Conservation (phyloP, 1,140 invertebrate species). For the Fopius arisanus region DNA sequence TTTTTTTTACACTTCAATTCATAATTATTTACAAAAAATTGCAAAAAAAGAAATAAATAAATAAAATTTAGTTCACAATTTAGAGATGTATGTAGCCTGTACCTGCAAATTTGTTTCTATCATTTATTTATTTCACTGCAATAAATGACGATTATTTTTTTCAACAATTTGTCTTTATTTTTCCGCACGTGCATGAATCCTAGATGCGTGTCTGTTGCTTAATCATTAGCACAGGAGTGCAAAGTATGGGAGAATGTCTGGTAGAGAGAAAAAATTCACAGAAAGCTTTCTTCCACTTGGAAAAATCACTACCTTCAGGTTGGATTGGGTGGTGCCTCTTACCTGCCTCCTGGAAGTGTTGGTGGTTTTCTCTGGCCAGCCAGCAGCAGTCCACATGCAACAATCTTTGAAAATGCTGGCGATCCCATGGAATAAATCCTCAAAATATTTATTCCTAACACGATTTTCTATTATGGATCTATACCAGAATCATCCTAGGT, state of each 20-base stretch:
- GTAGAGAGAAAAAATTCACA: background rate
- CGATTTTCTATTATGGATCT: background rate
- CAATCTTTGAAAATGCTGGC: constrained; percentile 57
- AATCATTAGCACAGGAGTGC: background rate
- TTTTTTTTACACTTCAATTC: background rate
- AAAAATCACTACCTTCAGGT: constrained; percentile 38
- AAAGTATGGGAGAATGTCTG: background rate
- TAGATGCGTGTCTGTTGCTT: constrained; percentile 25
- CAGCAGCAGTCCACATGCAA: constrained; percentile 56
- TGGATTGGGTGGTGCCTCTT: constrained; percentile 56
- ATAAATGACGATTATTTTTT: constrained; percentile 57
- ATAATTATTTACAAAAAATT: constrained; percentile 21
- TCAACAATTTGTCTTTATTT: constrained; percentile 33
- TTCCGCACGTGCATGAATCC: constrained; percentile 30
- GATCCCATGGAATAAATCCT: constrained; percentile 56
- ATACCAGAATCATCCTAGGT: constrained; percentile 21
- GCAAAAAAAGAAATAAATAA: constrained; percentile 28
- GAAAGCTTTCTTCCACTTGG: background rate
- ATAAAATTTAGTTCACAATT: background rate
- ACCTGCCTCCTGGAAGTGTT: constrained; percentile 55
- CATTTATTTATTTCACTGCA: constrained; percentile 51
- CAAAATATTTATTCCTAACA: background rate
- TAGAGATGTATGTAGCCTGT: constrained; percentile 18
- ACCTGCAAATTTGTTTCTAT: constrained; percentile 47
- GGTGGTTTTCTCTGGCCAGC: constrained; percentile 56